These are phyloP conservation scores for Chascanopsetta lugubris DNA, from an alignment of 2,113 vertebrate species.

Conservation along the genomic window DNA sequence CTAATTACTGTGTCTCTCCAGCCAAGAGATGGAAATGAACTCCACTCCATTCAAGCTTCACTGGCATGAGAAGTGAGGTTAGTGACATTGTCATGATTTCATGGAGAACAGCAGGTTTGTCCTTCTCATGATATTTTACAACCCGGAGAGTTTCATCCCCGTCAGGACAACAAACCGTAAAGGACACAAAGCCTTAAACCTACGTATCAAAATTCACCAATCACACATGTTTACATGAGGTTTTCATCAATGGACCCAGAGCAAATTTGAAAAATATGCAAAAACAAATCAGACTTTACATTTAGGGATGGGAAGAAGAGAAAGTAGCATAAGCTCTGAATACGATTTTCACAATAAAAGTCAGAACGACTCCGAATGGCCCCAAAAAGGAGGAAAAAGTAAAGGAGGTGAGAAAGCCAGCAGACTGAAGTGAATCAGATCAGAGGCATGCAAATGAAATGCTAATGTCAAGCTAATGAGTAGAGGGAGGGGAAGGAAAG, in stretches of 20 bases:
- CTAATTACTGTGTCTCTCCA: constrained; percentile 77
- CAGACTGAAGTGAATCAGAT: constrained; percentile 44
- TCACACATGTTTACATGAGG: not conserved
- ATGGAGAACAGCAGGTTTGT: constrained; percentile 49
- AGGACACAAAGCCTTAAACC: not conserved
- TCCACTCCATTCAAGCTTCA: constrained; percentile 61
- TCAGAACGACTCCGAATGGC: not conserved
- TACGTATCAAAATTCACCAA: not conserved
- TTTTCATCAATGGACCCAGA: not conserved
- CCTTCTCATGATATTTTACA: constrained; percentile 55
- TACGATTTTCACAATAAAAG: not conserved
- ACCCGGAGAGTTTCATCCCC: constrained; percentile 4
- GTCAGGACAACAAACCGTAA: not conserved
- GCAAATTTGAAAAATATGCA: not conserved
- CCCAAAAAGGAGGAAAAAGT: not conserved
- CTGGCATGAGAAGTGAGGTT: constrained; percentile 57
- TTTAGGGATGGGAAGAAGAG: no score
- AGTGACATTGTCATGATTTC: constrained; percentile 61
- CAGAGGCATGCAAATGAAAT: constrained; percentile 55
- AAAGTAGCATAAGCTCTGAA: not conserved
- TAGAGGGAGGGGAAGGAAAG: no score
- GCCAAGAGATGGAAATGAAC: constrained; percentile 63
- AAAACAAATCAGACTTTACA: not conserved
- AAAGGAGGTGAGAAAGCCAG: constrained; percentile 18
- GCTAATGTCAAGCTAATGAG: constrained; percentile 72